These are phyloP conservation scores for Tupiocoris notatus DNA, from an alignment of 2,888 invertebrate genomes.

Conservation along the genomic window DNA sequence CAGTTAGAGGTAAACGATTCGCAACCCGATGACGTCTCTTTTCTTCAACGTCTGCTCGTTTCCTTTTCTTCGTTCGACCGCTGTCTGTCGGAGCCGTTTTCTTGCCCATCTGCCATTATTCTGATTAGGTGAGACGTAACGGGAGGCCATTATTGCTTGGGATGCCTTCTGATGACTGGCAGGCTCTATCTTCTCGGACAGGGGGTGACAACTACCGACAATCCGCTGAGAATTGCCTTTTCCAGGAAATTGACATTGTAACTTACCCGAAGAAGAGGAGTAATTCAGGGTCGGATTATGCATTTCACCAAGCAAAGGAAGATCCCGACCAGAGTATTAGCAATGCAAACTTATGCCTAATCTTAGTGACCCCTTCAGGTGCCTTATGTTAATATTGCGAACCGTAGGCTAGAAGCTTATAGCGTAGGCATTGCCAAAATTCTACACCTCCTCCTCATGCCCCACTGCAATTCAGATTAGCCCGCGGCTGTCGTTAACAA, in stretches of 20 bases:
- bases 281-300: constrained; percentile 16
- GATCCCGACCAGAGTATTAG: constrained; percentile 25
- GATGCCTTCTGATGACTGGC: neutral
- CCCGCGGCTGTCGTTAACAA: neutral
- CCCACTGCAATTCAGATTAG: neutral
- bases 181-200: neutral
- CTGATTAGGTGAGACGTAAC: neutral
- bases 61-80: neutral
- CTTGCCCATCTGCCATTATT: neutral
- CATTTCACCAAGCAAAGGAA: too few relatives aligned
- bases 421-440: neutral
- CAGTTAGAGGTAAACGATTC: neutral
- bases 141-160: neutral
- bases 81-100: neutral
- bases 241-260: constrained; percentile 6
- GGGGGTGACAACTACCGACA: neutral
- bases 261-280: constrained; percentile 3
- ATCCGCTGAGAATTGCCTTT: constrained; percentile 1
- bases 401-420: neutral
- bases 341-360: constrained; percentile 36
- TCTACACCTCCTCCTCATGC: neutral
- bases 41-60: neutral
- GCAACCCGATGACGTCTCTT: neutral
- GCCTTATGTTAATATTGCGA: constrained; percentile 33
- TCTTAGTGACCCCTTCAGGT: constrained; percentile 39